Evolutionary conservation across 2,888 invertebrate species (phyloP).

Genomic region (Pseudeuparius sepicola): DNA sequence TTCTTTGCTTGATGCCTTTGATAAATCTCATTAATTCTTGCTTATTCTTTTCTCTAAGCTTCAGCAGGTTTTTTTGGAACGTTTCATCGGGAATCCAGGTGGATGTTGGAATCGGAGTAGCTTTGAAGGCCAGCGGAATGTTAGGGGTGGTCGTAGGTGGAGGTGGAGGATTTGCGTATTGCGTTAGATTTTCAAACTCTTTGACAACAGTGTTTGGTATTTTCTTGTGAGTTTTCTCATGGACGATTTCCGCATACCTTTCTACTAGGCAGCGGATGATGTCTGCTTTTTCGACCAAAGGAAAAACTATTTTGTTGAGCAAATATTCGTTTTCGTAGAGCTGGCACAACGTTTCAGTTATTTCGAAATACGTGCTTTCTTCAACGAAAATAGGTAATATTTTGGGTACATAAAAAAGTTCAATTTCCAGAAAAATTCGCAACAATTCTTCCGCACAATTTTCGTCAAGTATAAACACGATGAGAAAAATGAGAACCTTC

Average conservation of each 20-base stretch:
- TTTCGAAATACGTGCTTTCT: slow-evolving; percentile 40
- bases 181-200: slow-evolving; percentile 22
- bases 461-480: slow-evolving; percentile 30
- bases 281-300: slow-evolving; percentile 37
- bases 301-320: slow-evolving; percentile 42
- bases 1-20: no score
- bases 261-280: slow-evolving; percentile 23
- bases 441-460: slow-evolving; percentile 24
- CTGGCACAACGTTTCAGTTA: slow-evolving; percentile 41
- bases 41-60: slow-evolving; percentile 4
- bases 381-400: slow-evolving; percentile 40
- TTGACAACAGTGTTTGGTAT: slow-evolving; percentile 25
- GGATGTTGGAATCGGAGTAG: slow-evolving; percentile 9
- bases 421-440: slow-evolving; percentile 22
- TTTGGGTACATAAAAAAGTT: slow-evolving; percentile 22
- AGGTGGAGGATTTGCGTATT: slow-evolving; percentile 10
- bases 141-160: slow-evolving; percentile 20
- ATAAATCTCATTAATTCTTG: no score
- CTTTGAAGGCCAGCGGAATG: slow-evolving; percentile 9
- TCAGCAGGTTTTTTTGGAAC: slow-evolving; percentile 2
- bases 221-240: slow-evolving; percentile 16
- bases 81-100: not conserved
- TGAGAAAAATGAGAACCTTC: slow-evolving; percentile 25
- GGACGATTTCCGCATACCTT: slow-evolving; percentile 10
- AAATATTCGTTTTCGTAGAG: slow-evolving; percentile 45